phyloP scores from a whole-genome alignment of 2,113 vertebrate genomes.

The Tympanuchus pallidicinctus region DNA sequence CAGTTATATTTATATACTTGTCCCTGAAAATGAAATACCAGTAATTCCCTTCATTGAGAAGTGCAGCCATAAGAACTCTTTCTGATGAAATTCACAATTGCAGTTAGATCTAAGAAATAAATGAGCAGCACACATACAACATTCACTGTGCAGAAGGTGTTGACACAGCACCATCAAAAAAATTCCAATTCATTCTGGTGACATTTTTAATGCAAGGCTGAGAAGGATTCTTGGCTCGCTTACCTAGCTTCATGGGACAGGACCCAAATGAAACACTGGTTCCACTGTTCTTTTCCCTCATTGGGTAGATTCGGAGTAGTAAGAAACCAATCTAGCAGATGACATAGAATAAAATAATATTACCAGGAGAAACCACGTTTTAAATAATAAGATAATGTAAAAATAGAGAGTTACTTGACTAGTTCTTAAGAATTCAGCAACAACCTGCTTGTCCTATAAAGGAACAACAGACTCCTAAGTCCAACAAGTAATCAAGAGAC shows the following conservation, averaged over 20 bases:
- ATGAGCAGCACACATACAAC: background rate
- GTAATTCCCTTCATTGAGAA: background rate
- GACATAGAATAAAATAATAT: background rate
- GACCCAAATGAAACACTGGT: background rate
- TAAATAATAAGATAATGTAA: background rate
- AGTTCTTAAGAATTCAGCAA: background rate
- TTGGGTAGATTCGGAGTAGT: background rate
- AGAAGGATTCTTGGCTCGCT: background rate
- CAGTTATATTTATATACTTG: constrained; percentile 9
- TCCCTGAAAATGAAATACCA: constrained; percentile 13
- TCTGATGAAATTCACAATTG: constrained; percentile 37
- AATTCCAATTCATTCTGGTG: background rate
- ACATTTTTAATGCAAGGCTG: background rate
- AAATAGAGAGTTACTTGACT: background rate
- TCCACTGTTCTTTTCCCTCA: background rate
- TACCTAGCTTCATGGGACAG: background rate
- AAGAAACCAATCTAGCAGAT: background rate
- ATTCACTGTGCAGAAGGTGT: background rate
- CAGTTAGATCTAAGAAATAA: background rate
- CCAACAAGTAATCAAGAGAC: background rate
- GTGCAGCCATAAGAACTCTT: background rate
- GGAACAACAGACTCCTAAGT: fast-evolving
- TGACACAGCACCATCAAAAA: background rate
- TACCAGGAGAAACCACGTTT: background rate
- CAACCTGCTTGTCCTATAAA: background rate